Evolutionary conservation across 35 echinoderm and acorn worm genomes (phyloP).

Genomic region (Eucidaris tribuloides): DNA sequence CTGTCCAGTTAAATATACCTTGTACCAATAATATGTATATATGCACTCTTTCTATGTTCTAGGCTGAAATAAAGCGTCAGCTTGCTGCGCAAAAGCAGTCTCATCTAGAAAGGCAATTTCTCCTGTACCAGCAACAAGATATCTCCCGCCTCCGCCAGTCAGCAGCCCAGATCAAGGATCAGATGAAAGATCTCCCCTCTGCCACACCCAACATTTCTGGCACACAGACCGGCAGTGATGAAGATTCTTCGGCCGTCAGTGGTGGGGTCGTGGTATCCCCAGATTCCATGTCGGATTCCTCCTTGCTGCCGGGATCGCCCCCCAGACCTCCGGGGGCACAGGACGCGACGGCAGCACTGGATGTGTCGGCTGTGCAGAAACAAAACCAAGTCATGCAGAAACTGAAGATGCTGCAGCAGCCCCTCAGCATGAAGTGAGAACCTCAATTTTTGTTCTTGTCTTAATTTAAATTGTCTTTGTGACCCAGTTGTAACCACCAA

Average conservation of each 20-base stretch:
- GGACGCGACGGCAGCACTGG: neutral
- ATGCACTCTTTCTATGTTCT: too few relatives aligned
- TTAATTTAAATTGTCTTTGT: too few relatives aligned
- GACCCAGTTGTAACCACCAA: too few relatives aligned
- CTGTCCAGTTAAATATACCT: too few relatives aligned
- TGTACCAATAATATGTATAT: too few relatives aligned
- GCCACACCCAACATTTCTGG: conserved; percentile 40
- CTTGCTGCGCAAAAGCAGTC: conserved; percentile 59
- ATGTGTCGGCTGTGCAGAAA: conserved; percentile 70
- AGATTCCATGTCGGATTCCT: conserved; percentile 29
- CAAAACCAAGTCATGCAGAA: conserved; percentile 92
- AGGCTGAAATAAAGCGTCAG: conserved; percentile 77
- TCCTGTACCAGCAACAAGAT: conserved; percentile 82
- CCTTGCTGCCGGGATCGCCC: neutral
- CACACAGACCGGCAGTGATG: neutral
- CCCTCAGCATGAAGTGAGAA: conserved; percentile 73
- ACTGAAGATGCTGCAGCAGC: conserved; percentile 72
- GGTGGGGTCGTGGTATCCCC: too few relatives aligned
- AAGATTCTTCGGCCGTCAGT: neutral
- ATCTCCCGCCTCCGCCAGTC: conserved; percentile 68
- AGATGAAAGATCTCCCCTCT: conserved; percentile 42
- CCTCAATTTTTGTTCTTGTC: too few relatives aligned
- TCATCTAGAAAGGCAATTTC: conserved; percentile 50
- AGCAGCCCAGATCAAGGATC: conserved; percentile 60
- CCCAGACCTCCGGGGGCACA: neutral